phyloP scores from a whole-genome alignment of 2,113 vertebrate genomes.

The Piprites chloris region DNA sequence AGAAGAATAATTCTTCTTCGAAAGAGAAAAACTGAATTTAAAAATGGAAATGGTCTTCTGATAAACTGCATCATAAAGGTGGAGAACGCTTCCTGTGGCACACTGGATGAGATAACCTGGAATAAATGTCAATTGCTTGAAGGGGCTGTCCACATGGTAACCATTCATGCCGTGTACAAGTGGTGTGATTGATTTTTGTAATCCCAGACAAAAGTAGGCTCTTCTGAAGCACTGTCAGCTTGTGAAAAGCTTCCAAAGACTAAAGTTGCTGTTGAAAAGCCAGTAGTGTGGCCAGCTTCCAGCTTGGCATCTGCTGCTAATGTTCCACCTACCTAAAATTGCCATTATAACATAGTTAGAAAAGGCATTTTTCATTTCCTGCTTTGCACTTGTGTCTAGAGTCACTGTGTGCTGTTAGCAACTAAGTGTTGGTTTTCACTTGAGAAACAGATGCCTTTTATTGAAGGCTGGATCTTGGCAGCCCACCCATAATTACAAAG shows the following conservation, averaged over 20 bases:
- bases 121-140: not conserved
- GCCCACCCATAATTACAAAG: not conserved
- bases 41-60: not conserved
- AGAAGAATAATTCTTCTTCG: not conserved
- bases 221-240: conserved; percentile 25
- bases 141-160: not conserved
- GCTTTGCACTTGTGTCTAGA: not conserved
- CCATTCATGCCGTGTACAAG: not conserved
- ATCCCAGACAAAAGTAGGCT: conserved; percentile 11
- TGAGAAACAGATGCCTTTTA: conserved; percentile 29
- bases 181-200: not conserved
- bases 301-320: conserved; percentile 37
- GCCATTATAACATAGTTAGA: conserved; percentile 47
- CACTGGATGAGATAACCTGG: not conserved
- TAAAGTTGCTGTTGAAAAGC: conserved; percentile 34
- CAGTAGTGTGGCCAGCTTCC: conserved; percentile 18
- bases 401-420: conserved; percentile 4
- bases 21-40: not conserved
- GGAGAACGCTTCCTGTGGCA: not conserved
- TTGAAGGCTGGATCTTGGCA: conserved; percentile 2
- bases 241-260: conserved; percentile 29
- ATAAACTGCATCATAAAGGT: not conserved
- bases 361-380: conserved; percentile 49
- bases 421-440: conserved; percentile 1
- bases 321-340: conserved; percentile 51